Base-by-base conservation (phyloP, 2,888 invertebrate genomes). In the Junonia oenone region DNA sequence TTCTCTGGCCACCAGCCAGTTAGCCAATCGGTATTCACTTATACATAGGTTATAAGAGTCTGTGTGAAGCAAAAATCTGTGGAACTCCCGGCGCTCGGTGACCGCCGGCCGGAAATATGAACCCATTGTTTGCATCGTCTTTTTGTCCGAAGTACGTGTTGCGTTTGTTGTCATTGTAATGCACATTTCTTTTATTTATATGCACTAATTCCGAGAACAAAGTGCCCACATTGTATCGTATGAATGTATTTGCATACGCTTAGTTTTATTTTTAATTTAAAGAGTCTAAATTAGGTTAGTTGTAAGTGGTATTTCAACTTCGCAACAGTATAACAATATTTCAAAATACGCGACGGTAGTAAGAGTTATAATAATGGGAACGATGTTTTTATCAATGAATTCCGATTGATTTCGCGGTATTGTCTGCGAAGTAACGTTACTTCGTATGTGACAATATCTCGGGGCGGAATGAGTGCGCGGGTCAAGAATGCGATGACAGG, bases 51-150 rank as follows among this genome's bases (percentile, higher is more conserved):
- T 31, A 69, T 26, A 26, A 73, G 72, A 69, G 63, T 64, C 61
- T 71, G 65, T 67, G 71, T 65, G 67, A 67, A 68, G 63, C 60
- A 58, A 59, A 68, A 70, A 62, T 68, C 68, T 59, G 43, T 56
- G 33, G 72, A 71, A 51, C 43, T 51, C 55, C 40, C 52, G 51
- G 35, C 51, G 57, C 51, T 58, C 58, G 40, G 51, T 60, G 59
- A 59, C 59, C 64, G 59, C 59, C 29, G 72, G 66, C 78, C 80
- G 82, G 85, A 85, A 83, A 83, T 75, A 72, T 77, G 77, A 75
- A 76, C 73, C 76, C 78, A 84, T 85, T 86, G 84, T 85, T 66
- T 71, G 67, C 66, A 69, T 75, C 68, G 63, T 71, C 73, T 78
- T 83, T 83, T 82, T 67, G 71, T 72, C 64, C 63, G 58, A 68